Conservation (phyloP, 2,797 vertebrate species). For the Pseudochromis fuscus region DNA sequence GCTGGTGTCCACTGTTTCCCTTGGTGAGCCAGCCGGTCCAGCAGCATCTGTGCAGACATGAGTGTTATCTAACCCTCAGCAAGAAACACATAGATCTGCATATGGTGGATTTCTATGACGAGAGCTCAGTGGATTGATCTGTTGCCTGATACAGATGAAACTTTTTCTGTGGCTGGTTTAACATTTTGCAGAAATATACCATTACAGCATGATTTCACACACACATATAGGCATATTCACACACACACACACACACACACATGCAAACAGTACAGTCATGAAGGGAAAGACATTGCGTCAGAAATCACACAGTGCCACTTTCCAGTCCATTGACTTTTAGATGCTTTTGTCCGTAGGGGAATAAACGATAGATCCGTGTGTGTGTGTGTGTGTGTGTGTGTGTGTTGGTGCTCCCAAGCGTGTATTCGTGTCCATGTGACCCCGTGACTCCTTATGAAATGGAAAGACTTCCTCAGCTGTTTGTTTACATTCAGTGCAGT, state of each 20-base stretch:
- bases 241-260: constrained; percentile 1
- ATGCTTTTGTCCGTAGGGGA: constrained; percentile 42
- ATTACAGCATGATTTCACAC: constrained; percentile 10
- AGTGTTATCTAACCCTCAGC: neutral
- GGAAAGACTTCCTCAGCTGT: constrained; percentile 35
- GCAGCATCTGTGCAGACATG: no score
- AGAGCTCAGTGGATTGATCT: neutral
- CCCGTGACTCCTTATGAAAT: constrained; percentile 39
- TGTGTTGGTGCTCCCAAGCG: no score
- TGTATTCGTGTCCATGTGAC: constrained; percentile 37
- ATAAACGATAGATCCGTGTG: constrained; percentile 31
- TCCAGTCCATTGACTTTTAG: constrained; percentile 65
- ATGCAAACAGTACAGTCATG: neutral
- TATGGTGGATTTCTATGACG: no score
- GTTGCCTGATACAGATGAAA: constrained; percentile 1
- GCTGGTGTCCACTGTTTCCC: neutral
- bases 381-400: constrained; percentile 8
- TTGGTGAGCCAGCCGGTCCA: no score
- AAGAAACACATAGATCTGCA: no score
- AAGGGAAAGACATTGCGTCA: constrained; percentile 45
- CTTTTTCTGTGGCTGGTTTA: neutral
- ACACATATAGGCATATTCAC: neutral
- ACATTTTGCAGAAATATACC: constrained; percentile 15
- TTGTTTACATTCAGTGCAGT: constrained; percentile 51
- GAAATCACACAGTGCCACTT: constrained; percentile 61